These are phyloP conservation scores for Gulo gulo DNA, from an alignment of 2,113 vertebrate genomes.

Conservation along the genomic window DNA sequence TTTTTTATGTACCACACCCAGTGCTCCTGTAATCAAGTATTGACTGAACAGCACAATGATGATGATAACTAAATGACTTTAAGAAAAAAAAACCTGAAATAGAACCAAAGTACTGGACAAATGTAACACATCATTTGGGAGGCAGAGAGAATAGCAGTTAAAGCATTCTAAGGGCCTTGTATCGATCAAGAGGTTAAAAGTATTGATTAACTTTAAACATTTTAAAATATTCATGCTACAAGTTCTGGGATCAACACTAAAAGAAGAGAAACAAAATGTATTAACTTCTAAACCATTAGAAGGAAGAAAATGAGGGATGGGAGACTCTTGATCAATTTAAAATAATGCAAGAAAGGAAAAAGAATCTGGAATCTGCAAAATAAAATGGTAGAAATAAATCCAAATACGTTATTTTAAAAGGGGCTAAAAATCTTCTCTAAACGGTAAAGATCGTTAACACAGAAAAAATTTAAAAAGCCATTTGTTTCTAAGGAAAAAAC, in stretches of 20 bases:
- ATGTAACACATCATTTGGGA: neutral
- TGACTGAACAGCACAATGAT: neutral
- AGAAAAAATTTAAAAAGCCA: neutral
- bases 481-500: neutral
- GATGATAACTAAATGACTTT: neutral
- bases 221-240: conserved; percentile 47
- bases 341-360: neutral
- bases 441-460: neutral
- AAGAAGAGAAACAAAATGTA: neutral
- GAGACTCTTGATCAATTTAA: neutral
- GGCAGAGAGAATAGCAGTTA: neutral
- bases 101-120: neutral
- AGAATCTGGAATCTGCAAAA: neutral
- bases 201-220: conserved; percentile 6
- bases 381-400: neutral
- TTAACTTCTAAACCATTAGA: neutral
- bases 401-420: neutral
- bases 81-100: neutral
- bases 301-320: neutral
- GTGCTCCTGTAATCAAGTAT: neutral
- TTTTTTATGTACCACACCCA: no score
- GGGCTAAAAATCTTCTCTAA: neutral
- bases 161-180: neutral
- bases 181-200: conserved; percentile 19
- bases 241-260: conserved; percentile 1